Conservation (phyloP, 2,888 invertebrate genomes). For the Chloromyia formosa region DNA sequence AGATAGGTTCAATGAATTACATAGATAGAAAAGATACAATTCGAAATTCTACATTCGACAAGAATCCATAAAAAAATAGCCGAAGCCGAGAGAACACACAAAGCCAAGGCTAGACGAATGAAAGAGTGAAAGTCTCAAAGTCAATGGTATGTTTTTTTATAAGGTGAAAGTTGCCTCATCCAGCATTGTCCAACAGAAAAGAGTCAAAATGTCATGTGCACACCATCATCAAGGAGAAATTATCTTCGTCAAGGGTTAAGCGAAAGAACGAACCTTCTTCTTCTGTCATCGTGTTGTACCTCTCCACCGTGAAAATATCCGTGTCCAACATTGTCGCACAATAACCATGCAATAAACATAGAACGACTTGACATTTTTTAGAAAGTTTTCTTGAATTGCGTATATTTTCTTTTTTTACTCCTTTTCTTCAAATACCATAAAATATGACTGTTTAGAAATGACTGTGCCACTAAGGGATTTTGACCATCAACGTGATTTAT, state of each 20-base stretch:
- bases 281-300: background rate
- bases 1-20: too few species aligned
- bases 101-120: constrained; percentile 45
- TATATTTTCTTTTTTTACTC: background rate
- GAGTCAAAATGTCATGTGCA: constrained; percentile 6
- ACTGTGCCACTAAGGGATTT: too few species aligned
- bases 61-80: too few species aligned
- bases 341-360: constrained; percentile 25
- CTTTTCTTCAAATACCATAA: too few species aligned
- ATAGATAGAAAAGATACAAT: background rate
- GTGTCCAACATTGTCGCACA: background rate
- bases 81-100: background rate
- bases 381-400: constrained; percentile 16
- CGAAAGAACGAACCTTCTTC: background rate
- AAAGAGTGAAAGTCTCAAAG: constrained; percentile 44
- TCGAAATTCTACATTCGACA: background rate
- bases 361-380: constrained; percentile 17
- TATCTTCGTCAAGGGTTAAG: constrained; percentile 37
- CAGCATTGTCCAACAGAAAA: constrained; percentile 11
- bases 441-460: too few species aligned
- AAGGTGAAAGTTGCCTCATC: constrained; percentile 51
- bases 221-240: constrained; percentile 10
- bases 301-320: background rate
- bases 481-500: too few species aligned
- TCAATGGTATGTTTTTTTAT: constrained; percentile 43